These are phyloP conservation scores for Euwallacea fornicatus DNA, from an alignment of 1,140 invertebrate species.

Conservation along the genomic window DNA sequence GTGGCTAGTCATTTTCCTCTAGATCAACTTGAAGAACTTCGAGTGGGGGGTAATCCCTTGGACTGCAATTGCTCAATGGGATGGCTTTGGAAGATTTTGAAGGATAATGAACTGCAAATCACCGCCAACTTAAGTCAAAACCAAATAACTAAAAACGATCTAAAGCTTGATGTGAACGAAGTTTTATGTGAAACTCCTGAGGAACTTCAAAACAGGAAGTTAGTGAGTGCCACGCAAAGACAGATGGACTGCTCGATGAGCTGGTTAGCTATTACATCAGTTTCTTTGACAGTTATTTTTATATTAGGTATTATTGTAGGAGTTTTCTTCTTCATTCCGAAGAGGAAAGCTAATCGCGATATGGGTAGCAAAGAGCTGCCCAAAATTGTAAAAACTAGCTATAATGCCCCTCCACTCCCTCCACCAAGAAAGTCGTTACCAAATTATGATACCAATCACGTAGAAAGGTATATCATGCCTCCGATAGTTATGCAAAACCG, in stretches of 20 bases:
- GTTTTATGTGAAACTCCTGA: conserved; percentile 60
- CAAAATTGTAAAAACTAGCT: conserved; percentile 32
- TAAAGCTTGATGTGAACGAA: conserved; percentile 54
- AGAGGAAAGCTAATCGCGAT: conserved; percentile 53
- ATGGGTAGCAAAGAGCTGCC: conserved; percentile 15
- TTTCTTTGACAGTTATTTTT: conserved; percentile 60
- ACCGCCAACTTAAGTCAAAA: conserved; percentile 9
- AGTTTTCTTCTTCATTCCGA: conserved; percentile 61
- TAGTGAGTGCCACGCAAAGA: conserved; percentile 61
- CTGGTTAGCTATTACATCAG: conserved; percentile 61
- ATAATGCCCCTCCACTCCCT: conserved; percentile 35
- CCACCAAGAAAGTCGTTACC: conserved; percentile 33
- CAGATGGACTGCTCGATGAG: conserved; percentile 63
- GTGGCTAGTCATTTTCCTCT: conserved; percentile 79
- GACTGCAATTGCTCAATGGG: conserved; percentile 84
- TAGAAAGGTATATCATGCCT: conserved; percentile 61
- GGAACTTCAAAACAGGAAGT: conserved; percentile 55
- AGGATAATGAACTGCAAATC: conserved; percentile 53
- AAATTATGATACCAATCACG: conserved; percentile 49
- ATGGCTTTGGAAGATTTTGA: conserved; percentile 79
- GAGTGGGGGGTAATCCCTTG: conserved; percentile 79
- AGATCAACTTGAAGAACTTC: conserved; percentile 68
- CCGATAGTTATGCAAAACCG: conserved; percentile 58
- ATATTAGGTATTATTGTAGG: conserved; percentile 59
- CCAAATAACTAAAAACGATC: conserved; percentile 28